A percentile compares a stretch with the other conserved stretches of the same genome.
phyloP scores from a whole-genome alignment of 2,113 vertebrate species.

The cat (Felis catus) region F.catus_Fca126_mat1.0 CM031415.1:115627001-115627500 shows the following conservation, averaged over 20 bases:
- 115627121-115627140: background rate
- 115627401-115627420: slow-evolving; percentile 29
- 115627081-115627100: background rate
- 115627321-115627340: background rate
- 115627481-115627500: slow-evolving; percentile 25
- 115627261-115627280: background rate
- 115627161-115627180: background rate
- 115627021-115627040: background rate
- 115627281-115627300: background rate
- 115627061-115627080: background rate
- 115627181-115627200: background rate
- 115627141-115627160: background rate
- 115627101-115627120: background rate
- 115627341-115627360: background rate
- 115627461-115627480: background rate
- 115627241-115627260: background rate
- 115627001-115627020: background rate
- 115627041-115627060: background rate
- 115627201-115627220: background rate
- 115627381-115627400: slow-evolving; percentile 22
- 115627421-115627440: background rate
- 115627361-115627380: slow-evolving; percentile 1
- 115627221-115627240: background rate
- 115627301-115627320: background rate
- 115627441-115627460: background rate